These are phyloP conservation scores for Drosophila busckii DNA, from an alignment of 1,140 invertebrate genomes.

Conservation along the genomic window DNA sequence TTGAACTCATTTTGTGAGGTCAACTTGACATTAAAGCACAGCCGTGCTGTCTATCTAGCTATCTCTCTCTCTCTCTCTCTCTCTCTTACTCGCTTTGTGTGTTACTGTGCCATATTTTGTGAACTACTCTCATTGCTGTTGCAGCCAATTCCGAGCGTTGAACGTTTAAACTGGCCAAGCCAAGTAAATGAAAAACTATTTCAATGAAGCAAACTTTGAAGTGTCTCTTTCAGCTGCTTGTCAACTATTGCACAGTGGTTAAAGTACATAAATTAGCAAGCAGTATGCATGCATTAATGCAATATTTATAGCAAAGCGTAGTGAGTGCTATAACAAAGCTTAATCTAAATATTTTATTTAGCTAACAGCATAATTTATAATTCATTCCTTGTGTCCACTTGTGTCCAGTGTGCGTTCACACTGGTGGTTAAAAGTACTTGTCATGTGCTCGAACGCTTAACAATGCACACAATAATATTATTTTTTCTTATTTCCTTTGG, in stretches of 20 bases:
- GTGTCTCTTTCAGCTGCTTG: constrained; percentile 23
- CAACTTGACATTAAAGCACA: too few relatives aligned
- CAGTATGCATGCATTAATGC: too few relatives aligned
- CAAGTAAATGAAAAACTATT: constrained; percentile 73
- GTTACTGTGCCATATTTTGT: too few relatives aligned
- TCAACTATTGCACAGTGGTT: constrained; percentile 30
- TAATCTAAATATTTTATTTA: neutral
- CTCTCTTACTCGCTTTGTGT: neutral
- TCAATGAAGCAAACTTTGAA: constrained; percentile 68
- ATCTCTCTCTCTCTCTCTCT: neutral
- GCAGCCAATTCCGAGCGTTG: too few relatives aligned
- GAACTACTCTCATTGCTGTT: too few relatives aligned
- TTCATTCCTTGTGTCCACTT: too few relatives aligned
- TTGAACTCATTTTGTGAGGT: too few relatives aligned
- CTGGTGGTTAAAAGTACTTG: constrained; percentile 7
- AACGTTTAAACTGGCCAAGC: too few relatives aligned
- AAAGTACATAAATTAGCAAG: too few relatives aligned
- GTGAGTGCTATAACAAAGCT: neutral
- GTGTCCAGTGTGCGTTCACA: neutral
- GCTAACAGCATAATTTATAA: too few relatives aligned
- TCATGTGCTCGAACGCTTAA: neutral
- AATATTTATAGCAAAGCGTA: neutral
- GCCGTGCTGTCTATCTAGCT: constrained; percentile 2
- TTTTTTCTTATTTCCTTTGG: constrained; percentile 11
- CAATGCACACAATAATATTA: constrained; percentile 42